Base-by-base conservation (phyloP, 2,113 vertebrate genomes). In the Connochaetes taurinus region DNA sequence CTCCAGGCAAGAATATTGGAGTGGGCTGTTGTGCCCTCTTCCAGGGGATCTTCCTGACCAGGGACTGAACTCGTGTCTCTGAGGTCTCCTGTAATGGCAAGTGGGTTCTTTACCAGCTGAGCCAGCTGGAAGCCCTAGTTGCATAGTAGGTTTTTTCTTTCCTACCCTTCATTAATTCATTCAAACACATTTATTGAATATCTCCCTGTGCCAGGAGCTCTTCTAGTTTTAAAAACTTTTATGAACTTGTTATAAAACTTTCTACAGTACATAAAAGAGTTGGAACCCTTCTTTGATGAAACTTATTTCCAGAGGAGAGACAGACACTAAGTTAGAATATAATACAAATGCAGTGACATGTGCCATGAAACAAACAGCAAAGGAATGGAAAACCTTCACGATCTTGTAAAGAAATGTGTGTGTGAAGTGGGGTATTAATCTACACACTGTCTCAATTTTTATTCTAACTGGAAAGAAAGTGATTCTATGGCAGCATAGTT, bases 401-500 rank as follows among this genome's bases (percentile, higher is more conserved):
- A 50, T 64, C n/a, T 45, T 50, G 33, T 23, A 23, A 85, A n/a
- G 45, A 33, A 15, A 82, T 1, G 7, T 12, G 7, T 4, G 23
- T 50, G 31, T n/a, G 8, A 82, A 7, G 31, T 29, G 6, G 4
- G 15, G 1, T 62, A 33, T 50, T 80, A 31, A 53, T 16, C 19
- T 33, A 29, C 12, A 60, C 3, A 3, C 14, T 19, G 27, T 67
- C 43, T 90, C 23, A 33, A 5, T 47, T 43, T 57, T 80, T 64
- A 45, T 52, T 71, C 52, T 80, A 85, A 88, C 3, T 60, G 52
- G 62, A 45, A 74, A 40, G 25, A 55, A 55, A 31, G 47, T 36
- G 36, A 5, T 8, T 23, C 29, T 2, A 16, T 9, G 19, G n/a
- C 19, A 7, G 1, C 14, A 3, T 2, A 52, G 40, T 33, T 57